Conservation (phyloP, 1,140 invertebrate species). For the Caenorhabditis brenneri region DNA sequence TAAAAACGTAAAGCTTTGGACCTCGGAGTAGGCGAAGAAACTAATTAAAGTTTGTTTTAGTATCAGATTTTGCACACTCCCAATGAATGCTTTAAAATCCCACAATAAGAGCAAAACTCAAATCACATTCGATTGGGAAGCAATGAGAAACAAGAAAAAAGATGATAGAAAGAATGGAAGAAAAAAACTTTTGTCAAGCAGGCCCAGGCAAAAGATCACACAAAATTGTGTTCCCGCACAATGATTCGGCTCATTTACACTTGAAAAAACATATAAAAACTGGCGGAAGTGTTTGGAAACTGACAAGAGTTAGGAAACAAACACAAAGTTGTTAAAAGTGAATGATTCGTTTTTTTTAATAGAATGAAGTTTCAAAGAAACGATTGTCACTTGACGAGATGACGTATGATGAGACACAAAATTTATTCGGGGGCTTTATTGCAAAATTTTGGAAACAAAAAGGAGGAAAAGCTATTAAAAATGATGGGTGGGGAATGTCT, state of each 20-base stretch:
- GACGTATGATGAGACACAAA: no score
- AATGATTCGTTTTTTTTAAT: no score
- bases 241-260: conserved; percentile 18
- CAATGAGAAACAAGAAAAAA: neutral
- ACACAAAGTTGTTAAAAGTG: no score
- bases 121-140: neutral
- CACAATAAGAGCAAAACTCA: neutral
- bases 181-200: neutral
- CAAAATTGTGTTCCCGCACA: neutral
- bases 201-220: conserved; percentile 7
- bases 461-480: no score
- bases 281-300: neutral
- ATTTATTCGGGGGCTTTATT: no score
- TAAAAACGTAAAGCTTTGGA: neutral
- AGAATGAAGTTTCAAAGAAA: no score
- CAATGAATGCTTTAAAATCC: neutral
- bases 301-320: no score
- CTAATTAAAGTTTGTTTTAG: conserved; percentile 28
- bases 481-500: no score
- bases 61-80: neutral
- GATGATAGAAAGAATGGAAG: neutral
- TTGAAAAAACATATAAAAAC: neutral
- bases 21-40: neutral
- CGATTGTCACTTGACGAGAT: no score
- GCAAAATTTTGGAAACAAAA: no score